These are phyloP conservation scores for Pempheris klunzingeri DNA, from an alignment of 2,797 vertebrate species.

Conservation along the genomic window DNA sequence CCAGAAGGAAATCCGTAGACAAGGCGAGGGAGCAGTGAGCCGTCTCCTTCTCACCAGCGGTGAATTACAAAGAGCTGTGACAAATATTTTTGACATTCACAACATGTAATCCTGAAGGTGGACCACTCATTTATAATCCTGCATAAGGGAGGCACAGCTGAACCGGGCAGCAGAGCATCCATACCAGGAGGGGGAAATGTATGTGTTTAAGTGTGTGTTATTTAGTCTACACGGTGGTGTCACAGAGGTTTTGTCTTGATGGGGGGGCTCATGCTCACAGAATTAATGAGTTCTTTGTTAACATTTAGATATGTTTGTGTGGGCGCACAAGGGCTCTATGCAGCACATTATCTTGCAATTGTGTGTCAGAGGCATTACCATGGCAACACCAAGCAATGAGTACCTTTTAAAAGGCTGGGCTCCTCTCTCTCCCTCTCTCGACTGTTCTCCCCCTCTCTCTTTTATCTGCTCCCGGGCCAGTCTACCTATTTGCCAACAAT, in stretches of 20 bases:
- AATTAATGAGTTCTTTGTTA: conserved; percentile 46
- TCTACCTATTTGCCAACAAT: conserved; percentile 15
- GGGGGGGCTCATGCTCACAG: not conserved
- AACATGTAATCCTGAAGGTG: conserved; percentile 17
- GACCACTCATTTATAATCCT: not conserved
- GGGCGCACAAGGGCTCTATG: conserved; percentile 6
- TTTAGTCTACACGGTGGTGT: not conserved
- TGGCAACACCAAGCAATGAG: conserved; percentile 73
- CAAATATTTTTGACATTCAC: conserved; percentile 17
- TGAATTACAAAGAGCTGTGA: conserved; percentile 11
- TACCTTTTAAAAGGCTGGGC: conserved; percentile 49
- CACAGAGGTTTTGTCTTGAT: not conserved
- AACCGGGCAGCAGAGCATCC: not conserved
- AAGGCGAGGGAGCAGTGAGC: not conserved
- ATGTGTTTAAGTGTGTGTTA: not conserved
- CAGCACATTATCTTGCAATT: conserved; percentile 37
- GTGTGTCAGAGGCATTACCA: conserved; percentile 55
- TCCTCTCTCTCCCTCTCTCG: conserved; percentile 29
- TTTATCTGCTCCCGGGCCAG: conserved; percentile 51
- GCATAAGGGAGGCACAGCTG: not conserved
- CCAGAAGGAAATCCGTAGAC: not conserved
- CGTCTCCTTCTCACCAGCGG: not conserved
- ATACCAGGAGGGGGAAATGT: not conserved
- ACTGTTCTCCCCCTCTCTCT: conserved; percentile 23
- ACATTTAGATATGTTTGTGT: conserved; percentile 7